phyloP scores from a whole-genome alignment of 2,113 vertebrate species.

The Chrysochloris asiatica region DNA sequence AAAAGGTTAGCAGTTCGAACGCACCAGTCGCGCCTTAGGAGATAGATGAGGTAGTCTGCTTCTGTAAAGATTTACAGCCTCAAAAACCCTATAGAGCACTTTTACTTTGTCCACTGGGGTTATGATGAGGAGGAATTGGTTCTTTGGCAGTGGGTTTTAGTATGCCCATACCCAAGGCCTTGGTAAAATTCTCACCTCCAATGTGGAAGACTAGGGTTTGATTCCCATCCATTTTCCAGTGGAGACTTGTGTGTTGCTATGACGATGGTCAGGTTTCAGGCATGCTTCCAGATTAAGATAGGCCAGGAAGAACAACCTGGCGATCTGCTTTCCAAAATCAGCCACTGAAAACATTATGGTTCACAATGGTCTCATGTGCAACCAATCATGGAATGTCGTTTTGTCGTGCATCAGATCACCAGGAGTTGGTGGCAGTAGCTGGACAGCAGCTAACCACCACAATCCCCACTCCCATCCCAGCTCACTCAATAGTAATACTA shows the following conservation, averaged over 20 bases:
- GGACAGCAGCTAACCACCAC: neutral
- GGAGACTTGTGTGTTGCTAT: neutral
- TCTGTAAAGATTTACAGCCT: too few relatives aligned
- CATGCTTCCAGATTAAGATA: neutral
- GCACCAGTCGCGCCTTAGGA: too few relatives aligned
- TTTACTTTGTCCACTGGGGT: too few relatives aligned
- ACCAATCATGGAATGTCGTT: neutral
- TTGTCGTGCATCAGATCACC: neutral
- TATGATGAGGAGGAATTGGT: too few relatives aligned
- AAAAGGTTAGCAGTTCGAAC: too few relatives aligned
- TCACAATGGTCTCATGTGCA: neutral
- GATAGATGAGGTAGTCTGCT: too few relatives aligned
- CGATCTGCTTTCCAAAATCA: neutral
- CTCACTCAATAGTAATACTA: neutral
- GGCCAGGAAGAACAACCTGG: neutral
- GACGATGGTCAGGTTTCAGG: neutral
- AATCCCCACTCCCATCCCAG: neutral
- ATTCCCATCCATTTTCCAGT: neutral
- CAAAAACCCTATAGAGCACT: too few relatives aligned
- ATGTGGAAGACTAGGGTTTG: neutral
- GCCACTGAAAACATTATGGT: neutral
- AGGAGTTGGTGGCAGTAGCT: neutral
- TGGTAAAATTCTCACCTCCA: neutral
- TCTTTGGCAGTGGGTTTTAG: too few relatives aligned
- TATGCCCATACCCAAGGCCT: too few relatives aligned